Evolutionary conservation across 2,113 vertebrate species (phyloP).

Genomic region (Dryoscopus gambensis): DNA sequence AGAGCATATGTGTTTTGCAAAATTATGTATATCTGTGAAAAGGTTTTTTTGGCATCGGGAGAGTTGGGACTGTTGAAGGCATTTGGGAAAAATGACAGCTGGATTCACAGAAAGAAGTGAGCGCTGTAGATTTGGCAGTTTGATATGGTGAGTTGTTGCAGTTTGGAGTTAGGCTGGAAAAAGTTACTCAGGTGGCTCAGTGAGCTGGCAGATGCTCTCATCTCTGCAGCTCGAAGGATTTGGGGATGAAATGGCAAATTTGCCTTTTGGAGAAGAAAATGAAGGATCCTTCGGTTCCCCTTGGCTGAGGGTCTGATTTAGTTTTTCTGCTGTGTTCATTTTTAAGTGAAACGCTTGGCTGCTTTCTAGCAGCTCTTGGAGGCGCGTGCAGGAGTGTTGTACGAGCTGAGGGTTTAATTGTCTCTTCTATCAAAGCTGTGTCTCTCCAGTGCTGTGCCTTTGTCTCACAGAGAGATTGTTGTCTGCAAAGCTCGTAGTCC

Average conservation of each 20-base stretch:
- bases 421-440: not conserved
- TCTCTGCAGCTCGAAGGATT: not conserved
- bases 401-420: not conserved
- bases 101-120: constrained; percentile 48
- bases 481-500: not conserved
- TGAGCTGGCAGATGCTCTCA: constrained; percentile 4
- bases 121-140: constrained; percentile 41
- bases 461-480: not conserved
- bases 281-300: not conserved
- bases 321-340: not conserved
- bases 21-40: constrained; percentile 60
- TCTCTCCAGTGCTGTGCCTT: not conserved
- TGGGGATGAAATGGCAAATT: not conserved
- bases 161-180: constrained; percentile 31
- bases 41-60: constrained; percentile 43
- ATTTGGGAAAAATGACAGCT: constrained; percentile 59
- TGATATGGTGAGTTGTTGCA: constrained; percentile 21
- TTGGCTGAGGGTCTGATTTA: not conserved
- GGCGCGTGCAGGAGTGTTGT: not conserved
- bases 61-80: constrained; percentile 47
- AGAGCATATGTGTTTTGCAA: constrained; percentile 62
- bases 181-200: constrained; percentile 48
- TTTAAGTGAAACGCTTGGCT: not conserved
- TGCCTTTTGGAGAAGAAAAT: not conserved
- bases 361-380: not conserved